Base-by-base conservation (phyloP, 2,113 vertebrate species). In the Lophius piscatorius region DNA sequence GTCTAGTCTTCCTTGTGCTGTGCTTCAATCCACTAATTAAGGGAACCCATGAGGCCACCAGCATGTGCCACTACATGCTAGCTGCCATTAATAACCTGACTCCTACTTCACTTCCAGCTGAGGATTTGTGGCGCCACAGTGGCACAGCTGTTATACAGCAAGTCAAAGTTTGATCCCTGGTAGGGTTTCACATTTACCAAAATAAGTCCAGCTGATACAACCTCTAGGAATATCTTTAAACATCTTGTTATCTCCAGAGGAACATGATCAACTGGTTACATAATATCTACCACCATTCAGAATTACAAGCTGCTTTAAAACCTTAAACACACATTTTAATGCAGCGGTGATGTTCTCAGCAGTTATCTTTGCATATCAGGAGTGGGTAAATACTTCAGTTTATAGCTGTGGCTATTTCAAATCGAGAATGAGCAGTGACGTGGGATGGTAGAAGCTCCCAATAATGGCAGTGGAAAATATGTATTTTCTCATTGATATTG, bases 1-100 rank as follows among this genome's bases (percentile, higher is more conserved):
- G 88, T 88, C 63, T 39, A 48, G 67, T 60, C 76, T 81, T 82
- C 71, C 61, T 60, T 76, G 78, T 52, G 68, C 57, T 51, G 51
- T 23, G 51, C 42, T 71, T 76, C 49, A 48, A 70, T 51, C 33
- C 21, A 45, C 55, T 78, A 78, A 85, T 81, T 82, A 73, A 79
- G 79, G 62, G 72, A 50, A 58, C 71, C 70, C 33, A 14, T 1
- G 29, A 70, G 49, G 41, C 45, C 8, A 8, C 31, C 9, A 44
- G 29, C 58, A 41, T 36, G 52, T 18, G 20, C 70, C 26, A 41
- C 65, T 47, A 60, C 29, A 20, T 44, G 64, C 55, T 54, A 63
- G 65, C 34, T 72, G 73, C 61, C 81, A 88, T 76, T 63, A 86
- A 73, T 76, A 82, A 56, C 76, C 29, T 17, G 7, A 40, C 36